Evolutionary conservation across 2,888 invertebrate genomes (phyloP).

Genomic region (Seira musarum): DNA sequence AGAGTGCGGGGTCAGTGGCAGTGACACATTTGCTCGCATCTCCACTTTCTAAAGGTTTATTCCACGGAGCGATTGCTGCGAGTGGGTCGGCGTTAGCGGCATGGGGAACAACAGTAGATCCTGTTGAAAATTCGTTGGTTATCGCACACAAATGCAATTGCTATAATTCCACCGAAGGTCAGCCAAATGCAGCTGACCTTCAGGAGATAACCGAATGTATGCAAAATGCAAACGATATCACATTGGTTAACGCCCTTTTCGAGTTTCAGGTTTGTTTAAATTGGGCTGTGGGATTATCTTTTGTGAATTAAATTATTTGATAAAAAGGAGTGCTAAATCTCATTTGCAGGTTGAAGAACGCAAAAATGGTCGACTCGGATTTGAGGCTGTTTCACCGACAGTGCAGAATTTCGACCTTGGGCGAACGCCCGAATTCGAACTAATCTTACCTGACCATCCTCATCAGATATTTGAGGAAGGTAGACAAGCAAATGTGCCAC

Average conservation of each 20-base stretch:
- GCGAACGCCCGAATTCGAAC: conserved; percentile 27
- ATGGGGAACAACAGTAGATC: conserved; percentile 62
- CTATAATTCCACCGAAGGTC: conserved; percentile 22
- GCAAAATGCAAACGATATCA: conserved; percentile 23
- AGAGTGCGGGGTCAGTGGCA: conserved; percentile 63
- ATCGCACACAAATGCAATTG: conserved; percentile 58
- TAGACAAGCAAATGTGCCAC: conserved; percentile 65
- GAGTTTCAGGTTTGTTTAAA: conserved; percentile 62
- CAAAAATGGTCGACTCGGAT: conserved; percentile 64
- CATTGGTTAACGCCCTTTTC: conserved; percentile 41
- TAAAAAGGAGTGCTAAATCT: no score
- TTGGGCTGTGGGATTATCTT: not conserved
- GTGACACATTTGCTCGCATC: conserved; percentile 61
- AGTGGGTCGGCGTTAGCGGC: conserved; percentile 60
- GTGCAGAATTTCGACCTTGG: conserved; percentile 63
- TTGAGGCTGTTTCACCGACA: conserved; percentile 61
- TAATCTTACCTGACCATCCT: conserved; percentile 63
- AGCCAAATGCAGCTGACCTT: conserved; percentile 21
- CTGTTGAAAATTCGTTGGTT: conserved; percentile 49
- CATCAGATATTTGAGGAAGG: conserved; percentile 57
- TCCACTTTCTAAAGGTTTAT: conserved; percentile 54
- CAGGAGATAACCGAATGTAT: conserved; percentile 53
- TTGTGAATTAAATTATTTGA: conserved; percentile 10
- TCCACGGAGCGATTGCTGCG: conserved; percentile 66
- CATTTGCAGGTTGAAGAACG: conserved; percentile 54